Conservation (phyloP, 2,888 invertebrate genomes). For the Agrotis exclamationis region DNA sequence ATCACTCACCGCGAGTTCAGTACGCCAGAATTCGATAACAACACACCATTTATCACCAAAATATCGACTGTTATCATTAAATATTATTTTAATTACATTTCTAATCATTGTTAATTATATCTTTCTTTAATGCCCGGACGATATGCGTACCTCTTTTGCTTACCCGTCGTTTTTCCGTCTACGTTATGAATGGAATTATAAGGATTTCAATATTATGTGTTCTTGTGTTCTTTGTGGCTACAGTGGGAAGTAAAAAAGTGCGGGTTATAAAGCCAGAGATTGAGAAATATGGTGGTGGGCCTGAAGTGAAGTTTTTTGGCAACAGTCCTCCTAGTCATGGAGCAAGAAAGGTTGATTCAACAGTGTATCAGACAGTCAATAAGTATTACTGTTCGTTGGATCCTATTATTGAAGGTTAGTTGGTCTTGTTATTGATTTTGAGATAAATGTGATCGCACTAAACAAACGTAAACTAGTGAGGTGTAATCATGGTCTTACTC, state of each 20-base stretch:
- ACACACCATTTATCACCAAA: constrained; percentile 40
- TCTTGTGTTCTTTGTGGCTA: constrained; percentile 4
- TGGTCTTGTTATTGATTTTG: constrained; percentile 32
- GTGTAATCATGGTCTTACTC: no score
- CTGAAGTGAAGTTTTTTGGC: neutral
- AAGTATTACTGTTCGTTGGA: constrained; percentile 70
- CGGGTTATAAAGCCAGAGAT: constrained; percentile 24
- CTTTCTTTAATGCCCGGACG: constrained; percentile 29
- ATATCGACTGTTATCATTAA: constrained; percentile 48
- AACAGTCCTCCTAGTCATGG: neutral
- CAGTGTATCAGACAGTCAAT: constrained; percentile 69
- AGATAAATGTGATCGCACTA: neutral
- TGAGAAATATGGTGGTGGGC: constrained; percentile 1
- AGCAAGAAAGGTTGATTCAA: constrained; percentile 58
- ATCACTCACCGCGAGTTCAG: constrained; percentile 7
- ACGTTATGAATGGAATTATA: constrained; percentile 48
- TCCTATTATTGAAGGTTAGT: constrained; percentile 63
- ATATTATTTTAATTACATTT: constrained; percentile 49
- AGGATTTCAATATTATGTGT: constrained; percentile 40
- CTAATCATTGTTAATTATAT: constrained; percentile 51
- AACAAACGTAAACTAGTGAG: no score
- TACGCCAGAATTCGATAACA: constrained; percentile 24
- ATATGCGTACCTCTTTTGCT: constrained; percentile 19
- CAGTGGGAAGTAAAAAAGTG: constrained; percentile 15
- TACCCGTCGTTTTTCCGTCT: neutral